Evolutionary conservation across 2,113 vertebrate genomes (phyloP), one percentile per base, ranked within the genome.

Genomic region (Mixornis gularis): DNA sequence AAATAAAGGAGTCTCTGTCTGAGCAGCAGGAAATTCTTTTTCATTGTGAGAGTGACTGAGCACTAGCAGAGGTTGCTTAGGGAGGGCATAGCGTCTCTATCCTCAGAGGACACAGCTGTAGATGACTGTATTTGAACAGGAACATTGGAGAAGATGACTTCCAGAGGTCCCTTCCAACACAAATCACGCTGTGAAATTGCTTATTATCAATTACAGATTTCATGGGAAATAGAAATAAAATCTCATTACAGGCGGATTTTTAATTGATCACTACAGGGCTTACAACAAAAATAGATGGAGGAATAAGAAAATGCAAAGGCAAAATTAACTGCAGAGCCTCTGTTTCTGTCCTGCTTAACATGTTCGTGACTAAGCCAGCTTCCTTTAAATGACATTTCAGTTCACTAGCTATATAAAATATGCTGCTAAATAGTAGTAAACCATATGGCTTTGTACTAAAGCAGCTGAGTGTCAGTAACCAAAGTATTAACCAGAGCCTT

Each of bases 401-500:
- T 81, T 69, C 51, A 49, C 51, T 66, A 93, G 15, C 19, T 71
- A 2, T 63, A 30, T 48, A 72, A 85, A 80, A 32, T 49, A 38
- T 26, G 62, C 58, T 73, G 24, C 52, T 16, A 38, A 87, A 66
- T 66, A 79, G 69, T 84, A 64, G 11, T 89, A 70, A 71, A 51
- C 65, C 46, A 32, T 68, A 87, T 9, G 13, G n/a, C 25, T 91
- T 79, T 91, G 14, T 56, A 29, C 72, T 94, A 90, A 83, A 85
- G 65, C 27, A 85, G 20, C 51, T 78, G 65, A 90, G 32, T 79
- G 16, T 90, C 80, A 90, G 79, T 89, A 97, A 78, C 55, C 65
- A 38, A 89, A 82, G 60, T 91, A 74, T 62, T 55, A 85, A 40
- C 63, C 78, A 70, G 71, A 95, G 41, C 56, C 82, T 85, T 96